Base-by-base conservation (phyloP, 2,888 invertebrate genomes). In the Cryptocephalus primarius region DNA sequence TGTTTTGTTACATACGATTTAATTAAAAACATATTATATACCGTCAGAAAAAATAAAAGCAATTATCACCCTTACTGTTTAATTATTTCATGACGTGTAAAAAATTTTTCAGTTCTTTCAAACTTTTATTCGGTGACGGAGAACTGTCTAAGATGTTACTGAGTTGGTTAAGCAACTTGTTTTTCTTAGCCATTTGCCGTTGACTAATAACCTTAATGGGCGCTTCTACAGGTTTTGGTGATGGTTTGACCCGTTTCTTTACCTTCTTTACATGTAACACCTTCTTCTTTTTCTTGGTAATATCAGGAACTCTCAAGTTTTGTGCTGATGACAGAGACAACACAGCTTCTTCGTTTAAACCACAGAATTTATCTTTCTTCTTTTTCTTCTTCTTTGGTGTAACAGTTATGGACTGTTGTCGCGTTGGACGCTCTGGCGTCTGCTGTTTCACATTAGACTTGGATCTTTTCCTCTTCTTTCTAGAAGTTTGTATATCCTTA, bases 301-400 rank as follows among this genome's bases (percentile, higher is more conserved):
- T 40, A 40, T 36, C 36, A n/a, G 12, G 12, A 36, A 4, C 13
- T 32, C 10, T 10, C 41, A 44, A 42, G 9, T 32, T 34, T 33
- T 39, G 22, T 1, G 22, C 11, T 47, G 12, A n/a, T 38, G 39
- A 22, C 22, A 22, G 2, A 22, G 45, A 42, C 44, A 44, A 39
- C 34, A 50, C 48, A 33, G 40, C 47, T 44, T 50, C 51, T 51
- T 55, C 33, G 48, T 68, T 68, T 42, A 74, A 63, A 39, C 73
- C 73, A 46, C 71, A 70, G 44, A 66, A 70, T 57, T 61, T 69
- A 49, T 73, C 71, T 50, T 62, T 71, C 11, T 55, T 72, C 48
- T 62, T 71, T 43, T 63, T 66, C 46, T 55, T 51, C 40, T 53
- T 52, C 13, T 43, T 45, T 9, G 43, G 33, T 12, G 31, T 34